Conservation (phyloP, 2,797 vertebrate species). For the Tokudaia muenninki region DNA sequence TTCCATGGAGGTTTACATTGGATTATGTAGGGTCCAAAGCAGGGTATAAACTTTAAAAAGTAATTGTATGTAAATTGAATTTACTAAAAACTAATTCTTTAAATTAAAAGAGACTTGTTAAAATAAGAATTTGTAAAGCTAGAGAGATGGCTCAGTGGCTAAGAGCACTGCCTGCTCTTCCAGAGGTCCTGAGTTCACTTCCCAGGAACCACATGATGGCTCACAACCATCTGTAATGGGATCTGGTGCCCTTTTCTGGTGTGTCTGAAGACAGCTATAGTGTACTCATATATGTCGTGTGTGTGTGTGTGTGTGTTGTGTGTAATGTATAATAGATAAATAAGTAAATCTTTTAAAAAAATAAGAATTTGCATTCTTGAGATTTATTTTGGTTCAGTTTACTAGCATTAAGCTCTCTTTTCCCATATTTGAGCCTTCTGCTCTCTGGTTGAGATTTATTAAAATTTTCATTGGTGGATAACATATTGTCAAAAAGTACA, state of each 20-base stretch:
- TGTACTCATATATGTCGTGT: not conserved
- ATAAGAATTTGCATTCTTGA: slow-evolving; percentile 50
- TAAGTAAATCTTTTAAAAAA: not conserved
- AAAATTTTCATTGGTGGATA: slow-evolving; percentile 16
- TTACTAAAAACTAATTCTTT: slow-evolving; percentile 50
- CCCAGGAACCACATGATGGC: not conserved
- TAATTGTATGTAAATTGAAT: not conserved
- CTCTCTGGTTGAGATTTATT: slow-evolving; percentile 40
- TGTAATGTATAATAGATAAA: not conserved
- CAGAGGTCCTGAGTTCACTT: not conserved
- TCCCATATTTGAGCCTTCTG: slow-evolving; percentile 4
- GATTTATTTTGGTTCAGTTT: slow-evolving; percentile 46
- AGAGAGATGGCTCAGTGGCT: not conserved
- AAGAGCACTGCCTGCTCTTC: not conserved
- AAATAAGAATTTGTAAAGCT: slow-evolving; percentile 26
- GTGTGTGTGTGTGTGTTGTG: too few relatives aligned
- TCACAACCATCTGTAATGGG: not conserved
- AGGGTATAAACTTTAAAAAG: slow-evolving; percentile 38
- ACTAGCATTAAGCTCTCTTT: not conserved
- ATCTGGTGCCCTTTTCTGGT: not conserved
- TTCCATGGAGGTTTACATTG: slow-evolving; percentile 29
- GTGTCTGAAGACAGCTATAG: not conserved
- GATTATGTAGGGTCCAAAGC: slow-evolving; percentile 24
- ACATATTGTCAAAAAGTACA: not conserved
- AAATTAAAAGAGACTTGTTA: slow-evolving; percentile 51